Evolutionary conservation across 1,140 invertebrate genomes (phyloP).

Genomic region (Arion vulgaris): DNA sequence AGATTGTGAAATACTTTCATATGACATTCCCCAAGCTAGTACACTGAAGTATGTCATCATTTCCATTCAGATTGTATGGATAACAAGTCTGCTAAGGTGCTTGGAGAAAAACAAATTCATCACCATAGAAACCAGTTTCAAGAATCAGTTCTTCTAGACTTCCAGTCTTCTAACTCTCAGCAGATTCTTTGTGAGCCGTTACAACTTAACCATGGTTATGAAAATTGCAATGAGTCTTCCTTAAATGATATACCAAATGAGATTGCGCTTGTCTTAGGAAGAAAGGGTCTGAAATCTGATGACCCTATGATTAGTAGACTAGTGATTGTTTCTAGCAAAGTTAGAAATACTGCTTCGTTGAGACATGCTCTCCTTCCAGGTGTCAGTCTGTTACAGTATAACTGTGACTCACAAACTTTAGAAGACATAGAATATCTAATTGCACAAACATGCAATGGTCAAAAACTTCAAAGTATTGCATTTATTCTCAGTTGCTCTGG

Average conservation of each 20-base stretch:
- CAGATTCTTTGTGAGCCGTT: neutral
- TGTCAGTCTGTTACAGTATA: constrained; percentile 68
- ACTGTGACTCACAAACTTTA: constrained; percentile 69
- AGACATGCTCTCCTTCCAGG: constrained; percentile 61
- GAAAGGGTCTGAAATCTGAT: constrained; percentile 32
- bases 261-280: constrained; percentile 43
- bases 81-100: neutral
- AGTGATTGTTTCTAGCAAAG: constrained; percentile 62
- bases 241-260: constrained; percentile 46
- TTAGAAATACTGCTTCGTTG: constrained; percentile 58
- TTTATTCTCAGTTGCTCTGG: constrained; percentile 72
- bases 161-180: neutral
- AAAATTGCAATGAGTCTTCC: constrained; percentile 18
- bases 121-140: constrained; percentile 14
- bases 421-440: constrained; percentile 69
- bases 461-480: constrained; percentile 71
- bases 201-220: neutral
- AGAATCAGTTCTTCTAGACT: neutral
- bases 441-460: constrained; percentile 56
- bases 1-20: too few species aligned
- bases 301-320: constrained; percentile 41
- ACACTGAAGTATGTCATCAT: too few species aligned
- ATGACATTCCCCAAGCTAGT: too few species aligned
- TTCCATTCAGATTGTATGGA: neutral
- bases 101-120: neutral